phyloP scores from a whole-genome alignment of 2,888 invertebrate species.

The Protophormia terraenovae region DNA sequence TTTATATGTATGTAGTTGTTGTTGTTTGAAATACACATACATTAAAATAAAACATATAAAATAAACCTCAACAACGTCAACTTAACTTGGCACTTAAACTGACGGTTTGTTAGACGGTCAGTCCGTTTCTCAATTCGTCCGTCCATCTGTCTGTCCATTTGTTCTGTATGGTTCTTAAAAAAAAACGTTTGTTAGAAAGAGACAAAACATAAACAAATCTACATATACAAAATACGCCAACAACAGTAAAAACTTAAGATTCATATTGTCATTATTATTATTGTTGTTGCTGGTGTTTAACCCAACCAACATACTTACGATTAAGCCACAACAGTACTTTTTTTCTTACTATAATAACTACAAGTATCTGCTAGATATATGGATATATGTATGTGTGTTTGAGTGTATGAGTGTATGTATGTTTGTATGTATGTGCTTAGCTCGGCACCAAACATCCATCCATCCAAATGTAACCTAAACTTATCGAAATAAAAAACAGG shows the following conservation, averaged over 20 bases:
- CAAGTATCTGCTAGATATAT: conserved; percentile 12
- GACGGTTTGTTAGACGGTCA: background rate
- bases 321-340: conserved; percentile 46
- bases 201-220: conserved; percentile 67
- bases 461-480: conserved; percentile 67
- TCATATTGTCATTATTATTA: background rate
- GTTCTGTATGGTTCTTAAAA: background rate
- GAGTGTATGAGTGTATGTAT: background rate
- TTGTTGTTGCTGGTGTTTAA: conserved; percentile 16
- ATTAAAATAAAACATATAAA: conserved; percentile 24
- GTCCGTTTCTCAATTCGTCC: too few relatives aligned
- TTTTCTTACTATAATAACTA: background rate
- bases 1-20: background rate
- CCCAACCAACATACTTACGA: conserved; percentile 24
- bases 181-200: conserved; percentile 31
- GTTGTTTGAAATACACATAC: conserved; percentile 19
- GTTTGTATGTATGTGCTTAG: background rate
- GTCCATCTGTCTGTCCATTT: background rate
- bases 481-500: conserved; percentile 74
- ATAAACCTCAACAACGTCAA: conserved; percentile 60
- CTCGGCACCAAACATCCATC: conserved; percentile 39
- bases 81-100: conserved; percentile 42
- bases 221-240: conserved; percentile 34
- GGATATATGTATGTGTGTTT: background rate
- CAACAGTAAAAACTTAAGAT: conserved; percentile 29